Conservation (phyloP, 2,888 invertebrate genomes). For the Apotomis capreana region DNA sequence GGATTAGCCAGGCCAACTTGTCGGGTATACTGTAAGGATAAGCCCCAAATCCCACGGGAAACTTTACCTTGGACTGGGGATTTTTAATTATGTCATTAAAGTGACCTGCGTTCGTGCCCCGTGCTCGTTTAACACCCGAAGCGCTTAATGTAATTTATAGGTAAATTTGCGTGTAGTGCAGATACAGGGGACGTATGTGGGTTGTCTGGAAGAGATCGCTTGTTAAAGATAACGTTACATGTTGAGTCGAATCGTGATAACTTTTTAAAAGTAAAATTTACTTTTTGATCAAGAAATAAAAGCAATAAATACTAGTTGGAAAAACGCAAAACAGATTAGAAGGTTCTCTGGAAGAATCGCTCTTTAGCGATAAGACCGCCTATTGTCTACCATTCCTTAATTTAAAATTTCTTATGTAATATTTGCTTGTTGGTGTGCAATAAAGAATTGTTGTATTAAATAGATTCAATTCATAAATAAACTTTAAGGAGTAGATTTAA, state of each 20-base stretch:
- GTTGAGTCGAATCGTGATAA: too few species aligned
- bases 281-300: too few species aligned
- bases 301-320: too few species aligned
- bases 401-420: too few species aligned
- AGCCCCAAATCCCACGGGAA: slow-evolving; percentile 65
- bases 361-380: too few species aligned
- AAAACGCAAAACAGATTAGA: too few species aligned
- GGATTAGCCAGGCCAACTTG: slow-evolving; percentile 74
- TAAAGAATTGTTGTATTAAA: too few species aligned
- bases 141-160: slow-evolving; percentile 71
- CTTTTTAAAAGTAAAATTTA: too few species aligned
- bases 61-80: slow-evolving; percentile 67
- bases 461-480: too few species aligned
- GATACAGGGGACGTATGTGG: not conserved
- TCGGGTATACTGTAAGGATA: slow-evolving; percentile 73
- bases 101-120: slow-evolving; percentile 70
- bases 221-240: not conserved
- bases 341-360: too few species aligned
- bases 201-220: not conserved
- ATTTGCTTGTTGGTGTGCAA: too few species aligned
- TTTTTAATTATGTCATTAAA: slow-evolving; percentile 78
- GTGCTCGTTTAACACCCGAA: slow-evolving; percentile 70
- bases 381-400: too few species aligned
- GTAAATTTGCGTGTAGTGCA: slow-evolving; percentile 34
- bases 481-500: not conserved